Base-by-base conservation (phyloP, 2,888 invertebrate genomes). In the Melinopterus prodromus region DNA sequence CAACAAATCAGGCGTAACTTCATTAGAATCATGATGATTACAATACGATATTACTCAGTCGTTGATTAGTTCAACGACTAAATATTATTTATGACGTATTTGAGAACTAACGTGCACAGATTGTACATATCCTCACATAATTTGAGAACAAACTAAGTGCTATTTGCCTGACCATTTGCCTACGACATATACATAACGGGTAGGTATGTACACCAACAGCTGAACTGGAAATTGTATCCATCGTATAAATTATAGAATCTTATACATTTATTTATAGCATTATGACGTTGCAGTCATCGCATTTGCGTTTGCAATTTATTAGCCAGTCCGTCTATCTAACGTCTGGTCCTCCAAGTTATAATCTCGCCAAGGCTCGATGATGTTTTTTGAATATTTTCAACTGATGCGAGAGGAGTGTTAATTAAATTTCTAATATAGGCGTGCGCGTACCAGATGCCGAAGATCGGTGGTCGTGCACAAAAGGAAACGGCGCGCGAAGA, bases 341-440 rank as follows among this genome's bases (percentile, higher is more conserved):
- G 53, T 53, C 53, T 53, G 53, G 7, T 53, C 53, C 53, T 53
- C 53, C 5, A 53, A 53, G 53, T 53, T 53, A 53, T 12, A 53
- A 53, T 53, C 1, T 26, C 26, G 26, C 3, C 2, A 26, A 26
- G 26, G 26, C 26, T 26, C 26, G 26, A 26, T 26, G 26, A 26
- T 26, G 26, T 53, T 53, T 53, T 53, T 53, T 6, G 53, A 53
- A 53, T 7, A 53, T 53, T 53, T 53, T 53, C 53, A 53, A 53
- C 53, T 53, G 26, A 26, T 26, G 53, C 53, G 53, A 53, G 53
- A 53, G 7, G 53, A 53, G 53, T 12, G 53, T 53, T 53, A 53
- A 53, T 53, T 53, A 53, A 53, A 53, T 53, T 53, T 53, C 53
- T 53, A 53, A 53, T 53, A 53, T 53, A 53, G 53, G 53, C 53